A percentile compares a stretch with the other conserved stretches of the same genome.
These are phyloP conservation scores for Allacma fusca DNA, from an alignment of 2,888 invertebrate species.

Conservation along the genomic window DNA sequence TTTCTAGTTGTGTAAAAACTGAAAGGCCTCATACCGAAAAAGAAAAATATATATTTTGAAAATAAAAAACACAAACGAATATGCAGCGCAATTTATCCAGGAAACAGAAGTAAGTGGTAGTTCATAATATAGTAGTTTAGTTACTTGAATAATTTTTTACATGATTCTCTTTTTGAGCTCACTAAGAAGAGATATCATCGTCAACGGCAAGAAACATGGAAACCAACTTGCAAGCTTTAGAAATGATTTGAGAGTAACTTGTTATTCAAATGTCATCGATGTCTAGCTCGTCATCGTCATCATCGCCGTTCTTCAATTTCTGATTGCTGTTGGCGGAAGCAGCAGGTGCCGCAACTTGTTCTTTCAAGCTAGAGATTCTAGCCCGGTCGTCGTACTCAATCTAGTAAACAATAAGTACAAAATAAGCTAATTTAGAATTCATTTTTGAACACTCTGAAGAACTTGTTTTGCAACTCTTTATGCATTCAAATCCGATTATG, in stretches of 20 bases:
- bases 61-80: too few relatives aligned
- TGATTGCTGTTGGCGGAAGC: slow-evolving; percentile 34
- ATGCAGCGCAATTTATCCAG: too few relatives aligned
- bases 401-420: slow-evolving; percentile 64
- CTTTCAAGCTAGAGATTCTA: slow-evolving; percentile 77
- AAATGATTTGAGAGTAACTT: neutral
- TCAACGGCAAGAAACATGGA: slow-evolving; percentile 1
- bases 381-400: slow-evolving; percentile 92
- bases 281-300: slow-evolving; percentile 85
- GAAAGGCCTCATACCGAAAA: too few relatives aligned
- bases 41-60: too few relatives aligned
- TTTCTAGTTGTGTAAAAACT: too few relatives aligned
- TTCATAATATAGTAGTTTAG: too few relatives aligned
- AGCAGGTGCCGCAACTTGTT: slow-evolving; percentile 63
- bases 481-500: too few relatives aligned
- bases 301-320: slow-evolving; percentile 66
- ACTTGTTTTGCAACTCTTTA: neutral
- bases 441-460: too few relatives aligned
- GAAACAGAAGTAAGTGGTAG: too few relatives aligned
- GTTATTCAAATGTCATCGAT: slow-evolving; percentile 84
- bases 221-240: slow-evolving; percentile 12
- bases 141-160: too few relatives aligned
- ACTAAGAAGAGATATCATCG: too few relatives aligned
- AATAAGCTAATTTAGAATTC: slow-evolving; percentile 31
- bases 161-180: too few relatives aligned